Evolutionary conservation across 1,140 invertebrate species (phyloP), one percentile per base, ranked within the genome.

Genomic region (Luehdorfia chinensis): DNA sequence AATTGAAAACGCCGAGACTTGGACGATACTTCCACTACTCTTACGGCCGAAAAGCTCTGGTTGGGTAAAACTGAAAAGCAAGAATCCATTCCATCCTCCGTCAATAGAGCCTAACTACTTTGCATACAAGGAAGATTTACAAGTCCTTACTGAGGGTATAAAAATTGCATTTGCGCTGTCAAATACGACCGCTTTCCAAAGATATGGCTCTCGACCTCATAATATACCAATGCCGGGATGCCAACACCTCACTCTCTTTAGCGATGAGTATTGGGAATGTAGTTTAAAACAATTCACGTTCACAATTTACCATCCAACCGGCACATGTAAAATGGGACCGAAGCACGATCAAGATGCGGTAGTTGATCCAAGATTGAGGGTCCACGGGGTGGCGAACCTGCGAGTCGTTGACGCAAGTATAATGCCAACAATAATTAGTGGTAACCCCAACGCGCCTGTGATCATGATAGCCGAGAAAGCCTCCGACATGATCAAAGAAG

Each of bases 71-170:
- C 67, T 98, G 0, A 91, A 90, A 47, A 94, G 91, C 19, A 88
- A 84, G 15, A 93, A 98, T 83, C 97, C 97, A 0, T 89, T 92
- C 5, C 89, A 93, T 1, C 90, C 94, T 60, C 97, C 97, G 0
- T 90, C 93, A 2, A 94, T 99, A n/a, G 94, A 95, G 75, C 96
- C 97, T 0, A 97, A 97, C 64, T 97, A 97, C 64, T 94, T 97
- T 65, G 91, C 93, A 0, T 91, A 95, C 55, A 91, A 91, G 49
- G 90, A 94, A 59, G 95, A 96, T 55, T 89, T 96, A 7, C 83
- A 92, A 53, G 89, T 93, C 0, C 65, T 96, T 2, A 91, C 93
- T 0, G 94, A 96, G 66, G 95, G 94, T 1, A 95, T 96, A 8
- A 91, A 93, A 55, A 92, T 96, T 31, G 95, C 93, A 0, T 88